Base-by-base conservation (phyloP, 2,888 invertebrate species). In the Eupithecia vulgata region DNA sequence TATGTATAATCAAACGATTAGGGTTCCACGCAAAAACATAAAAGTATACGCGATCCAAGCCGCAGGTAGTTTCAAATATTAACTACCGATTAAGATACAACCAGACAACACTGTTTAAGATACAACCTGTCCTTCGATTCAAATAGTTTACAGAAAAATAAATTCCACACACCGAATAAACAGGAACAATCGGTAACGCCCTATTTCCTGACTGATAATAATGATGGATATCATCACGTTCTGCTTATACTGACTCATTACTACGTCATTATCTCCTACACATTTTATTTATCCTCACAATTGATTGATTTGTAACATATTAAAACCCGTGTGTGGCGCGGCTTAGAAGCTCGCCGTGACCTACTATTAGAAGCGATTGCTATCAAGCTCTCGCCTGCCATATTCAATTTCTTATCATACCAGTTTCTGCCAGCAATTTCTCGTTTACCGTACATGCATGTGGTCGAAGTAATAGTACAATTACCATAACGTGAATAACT, bases 291-390 rank as follows among this genome's bases (percentile, higher is more conserved):
- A 57, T 61, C 0, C 30, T 15, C 8, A 34, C 34, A 61, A 34
- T 8, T 61, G 34, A 30, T 61, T 34, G 30, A 57, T 25, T 57
- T 57, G 21, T 57, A n/a, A 62, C 62, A 21, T 35, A 64, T n/a
- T 64, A 37, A 62, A 62, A 65, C 40, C 25, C 5, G 62, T 40
- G 65, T 71, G 57, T 35, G 10, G 34, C 70, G 71, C 61, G 48
- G 68, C 66, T 65, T 69, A 69, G 79, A 77, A 75, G 84, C 75
- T 86, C 75, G 76, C 85, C 86, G 70, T 86, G 86, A 86, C 86
- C 85, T 78, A 86, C 76, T 81, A 81, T 77, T 76, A 74, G 72
- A 75, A 73, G 74, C 76, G 82, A 80, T 81, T 80, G 79, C 82
- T 72, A 74, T 77, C 81, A 81, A 77, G 73, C 78, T 76, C 78